Base-by-base conservation (phyloP, 2,888 invertebrate species). In the Hirtodrosophila cameraria region DNA sequence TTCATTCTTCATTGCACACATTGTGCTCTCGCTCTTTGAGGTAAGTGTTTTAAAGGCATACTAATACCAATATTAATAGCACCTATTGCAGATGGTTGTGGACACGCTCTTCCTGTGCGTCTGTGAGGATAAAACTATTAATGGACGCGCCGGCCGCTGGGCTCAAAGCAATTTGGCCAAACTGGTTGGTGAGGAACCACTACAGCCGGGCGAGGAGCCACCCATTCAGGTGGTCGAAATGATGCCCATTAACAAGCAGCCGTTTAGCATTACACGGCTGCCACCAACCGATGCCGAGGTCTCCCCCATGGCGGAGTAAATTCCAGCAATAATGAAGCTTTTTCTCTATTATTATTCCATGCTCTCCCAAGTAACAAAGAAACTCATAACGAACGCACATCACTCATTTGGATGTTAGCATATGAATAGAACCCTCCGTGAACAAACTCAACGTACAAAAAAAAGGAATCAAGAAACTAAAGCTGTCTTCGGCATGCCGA, bases 71-170 rank as follows among this genome's bases (percentile, higher is more conserved):
- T n/a, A 13, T 6, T 8, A 9, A 27, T 12, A 12, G 0, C 0
- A 39, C 9, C n/a, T 8, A 1, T 7, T 60, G 15, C 54, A 98
- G 97, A 97, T 97, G 94, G 96, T 97, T 7, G 95, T 98, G 5
- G 98, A 98, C 89, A 97, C 98, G 0, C 92, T 99, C 49, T 96
- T 98, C 91, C 91, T 99, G 66, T 99, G 98, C 90, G 96, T 97
- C 85, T 98, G 97, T 88, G 97, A 98, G 90, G 97, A 97, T 89
- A 95, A 95, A 90, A 95, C 96, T 59, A 93, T 95, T 90, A 97
- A 97, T 89, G 95, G 95, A 1, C 93, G 93, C 0, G 94, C 94
- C 18, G 95, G 94, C 7, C 91, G 92, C 35, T 94, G 94, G 94
- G 92, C 92, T 68, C 91, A 91, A 68, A 92, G 93, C 1, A 92